phyloP scores from a whole-genome alignment of 2,113 vertebrate species.

The Nothoprocta pentlandii region DNA sequence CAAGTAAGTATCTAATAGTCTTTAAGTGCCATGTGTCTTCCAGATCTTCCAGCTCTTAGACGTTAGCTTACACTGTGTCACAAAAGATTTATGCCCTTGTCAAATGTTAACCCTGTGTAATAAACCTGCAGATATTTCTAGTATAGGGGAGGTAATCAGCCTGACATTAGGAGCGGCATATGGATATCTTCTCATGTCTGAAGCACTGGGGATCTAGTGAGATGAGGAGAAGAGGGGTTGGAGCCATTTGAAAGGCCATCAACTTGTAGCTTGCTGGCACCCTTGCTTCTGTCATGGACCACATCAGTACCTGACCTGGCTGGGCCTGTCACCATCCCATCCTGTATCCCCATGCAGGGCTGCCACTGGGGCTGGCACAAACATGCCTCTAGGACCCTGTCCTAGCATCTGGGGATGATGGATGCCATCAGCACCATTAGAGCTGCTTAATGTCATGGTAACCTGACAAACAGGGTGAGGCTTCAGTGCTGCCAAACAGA shows the following conservation, averaged over 20 bases:
- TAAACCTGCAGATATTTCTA: background rate
- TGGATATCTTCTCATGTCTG: background rate
- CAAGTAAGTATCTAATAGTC: background rate
- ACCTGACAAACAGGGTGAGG: rapidly evolving
- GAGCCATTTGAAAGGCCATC: background rate
- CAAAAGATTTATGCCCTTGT: background rate
- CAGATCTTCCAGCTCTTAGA: background rate
- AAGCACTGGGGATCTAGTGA: background rate
- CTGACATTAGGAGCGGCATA: background rate
- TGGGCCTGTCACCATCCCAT: background rate
- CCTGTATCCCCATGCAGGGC: background rate
- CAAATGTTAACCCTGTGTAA: background rate
- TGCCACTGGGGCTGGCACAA: background rate
- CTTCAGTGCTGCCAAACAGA: rapidly evolving
- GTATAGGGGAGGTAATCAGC: background rate
- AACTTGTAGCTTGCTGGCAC: rapidly evolving
- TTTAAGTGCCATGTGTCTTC: background rate
- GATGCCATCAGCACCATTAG: background rate
- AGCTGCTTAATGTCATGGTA: background rate
- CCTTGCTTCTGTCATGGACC: background rate
- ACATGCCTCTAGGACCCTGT: background rate
- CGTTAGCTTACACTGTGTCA: background rate
- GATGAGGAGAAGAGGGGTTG: background rate
- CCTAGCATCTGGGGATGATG: background rate
- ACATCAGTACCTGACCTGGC: background rate